phyloP scores from a whole-genome alignment of 2,113 vertebrate species.

The Rhynchopsitta pachyrhyncha region DNA sequence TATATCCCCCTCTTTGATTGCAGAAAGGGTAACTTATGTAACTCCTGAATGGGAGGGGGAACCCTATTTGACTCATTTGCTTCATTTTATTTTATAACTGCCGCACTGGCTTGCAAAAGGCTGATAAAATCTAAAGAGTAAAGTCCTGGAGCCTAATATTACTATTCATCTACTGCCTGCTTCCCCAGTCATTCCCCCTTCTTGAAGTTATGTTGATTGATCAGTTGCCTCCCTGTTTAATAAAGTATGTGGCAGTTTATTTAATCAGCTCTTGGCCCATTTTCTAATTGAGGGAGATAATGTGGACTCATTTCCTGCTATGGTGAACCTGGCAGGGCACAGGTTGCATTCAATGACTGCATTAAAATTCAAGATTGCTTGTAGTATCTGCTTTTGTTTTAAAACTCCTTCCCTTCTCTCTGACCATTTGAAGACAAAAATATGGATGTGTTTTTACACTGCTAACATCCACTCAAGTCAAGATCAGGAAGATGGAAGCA shows the following conservation, averaged over 20 bases:
- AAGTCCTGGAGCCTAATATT: not conserved
- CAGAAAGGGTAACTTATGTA: not conserved
- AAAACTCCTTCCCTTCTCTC: not conserved
- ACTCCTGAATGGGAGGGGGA: not conserved
- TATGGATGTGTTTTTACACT: not conserved
- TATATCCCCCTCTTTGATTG: not conserved
- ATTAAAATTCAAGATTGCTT: slow-evolving; percentile 11
- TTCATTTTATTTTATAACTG: not conserved
- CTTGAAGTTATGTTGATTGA: slow-evolving; percentile 36
- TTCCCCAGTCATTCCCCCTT: not conserved
- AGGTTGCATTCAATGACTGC: not conserved
- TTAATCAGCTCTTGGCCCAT: slow-evolving; percentile 27
- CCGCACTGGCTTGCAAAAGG: not conserved
- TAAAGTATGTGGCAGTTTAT: slow-evolving; percentile 7
- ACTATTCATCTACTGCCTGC: not conserved
- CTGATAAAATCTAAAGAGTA: not conserved
- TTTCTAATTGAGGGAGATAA: slow-evolving; percentile 58
- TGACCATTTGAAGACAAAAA: not conserved
- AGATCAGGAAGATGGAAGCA: not conserved
- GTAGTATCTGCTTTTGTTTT: not conserved
- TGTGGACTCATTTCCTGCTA: slow-evolving; percentile 22
- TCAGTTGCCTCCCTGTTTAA: slow-evolving; percentile 29
- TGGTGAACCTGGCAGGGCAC: not conserved
- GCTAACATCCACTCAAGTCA: not conserved
- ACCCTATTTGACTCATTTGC: not conserved